Evolutionary conservation across 2,113 vertebrate genomes (phyloP).

Genomic region (Corythaixoides concolor): DNA sequence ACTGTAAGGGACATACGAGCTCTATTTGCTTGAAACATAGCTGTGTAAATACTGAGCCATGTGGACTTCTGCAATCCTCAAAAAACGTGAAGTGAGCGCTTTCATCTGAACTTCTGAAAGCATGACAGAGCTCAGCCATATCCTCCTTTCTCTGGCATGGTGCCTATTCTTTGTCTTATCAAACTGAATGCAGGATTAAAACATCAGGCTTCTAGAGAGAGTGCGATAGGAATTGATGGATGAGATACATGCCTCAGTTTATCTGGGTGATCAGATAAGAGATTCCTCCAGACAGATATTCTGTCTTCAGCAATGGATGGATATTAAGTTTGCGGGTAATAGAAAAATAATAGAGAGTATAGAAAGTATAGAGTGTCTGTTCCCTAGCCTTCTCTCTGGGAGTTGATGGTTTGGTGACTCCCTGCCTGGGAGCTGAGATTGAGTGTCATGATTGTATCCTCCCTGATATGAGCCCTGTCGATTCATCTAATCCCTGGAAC

Average conservation of each 20-base stretch:
- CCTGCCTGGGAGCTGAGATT: background rate
- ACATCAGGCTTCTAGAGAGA: background rate
- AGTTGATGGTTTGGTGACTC: background rate
- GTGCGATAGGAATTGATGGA: background rate
- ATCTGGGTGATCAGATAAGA: background rate
- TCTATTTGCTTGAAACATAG: background rate
- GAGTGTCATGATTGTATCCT: background rate
- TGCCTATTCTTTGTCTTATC: background rate
- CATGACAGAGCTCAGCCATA: background rate
- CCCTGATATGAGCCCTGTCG: background rate
- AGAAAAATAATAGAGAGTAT: too few species aligned
- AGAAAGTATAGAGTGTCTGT: background rate
- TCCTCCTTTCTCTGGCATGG: background rate
- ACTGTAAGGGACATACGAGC: background rate
- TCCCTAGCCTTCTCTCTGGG: background rate
- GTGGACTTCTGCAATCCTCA: background rate
- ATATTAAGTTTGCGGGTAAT: background rate
- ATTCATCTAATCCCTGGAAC: background rate
- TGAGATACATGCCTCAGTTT: background rate
- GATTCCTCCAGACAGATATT: background rate
- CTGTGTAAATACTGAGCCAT: background rate
- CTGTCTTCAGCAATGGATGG: background rate
- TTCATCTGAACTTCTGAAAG: background rate
- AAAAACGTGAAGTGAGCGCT: background rate
- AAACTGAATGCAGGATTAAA: background rate